These are phyloP conservation scores for Zeus faber DNA, from an alignment of 2,113 vertebrate species.

Conservation along the genomic window DNA sequence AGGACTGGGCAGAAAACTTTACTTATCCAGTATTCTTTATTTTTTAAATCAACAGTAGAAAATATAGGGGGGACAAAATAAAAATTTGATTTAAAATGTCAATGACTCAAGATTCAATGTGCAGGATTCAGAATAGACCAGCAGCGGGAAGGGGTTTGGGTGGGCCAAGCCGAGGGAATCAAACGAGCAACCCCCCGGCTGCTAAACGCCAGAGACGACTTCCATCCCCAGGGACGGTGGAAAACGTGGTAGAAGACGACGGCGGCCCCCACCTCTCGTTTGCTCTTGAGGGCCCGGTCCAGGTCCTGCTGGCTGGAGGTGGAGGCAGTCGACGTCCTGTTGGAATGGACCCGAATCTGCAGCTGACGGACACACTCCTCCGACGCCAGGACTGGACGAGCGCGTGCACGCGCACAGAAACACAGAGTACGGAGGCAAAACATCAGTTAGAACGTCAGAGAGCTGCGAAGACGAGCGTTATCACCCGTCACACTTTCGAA, in stretches of 20 bases:
- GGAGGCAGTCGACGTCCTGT: conserved; percentile 85
- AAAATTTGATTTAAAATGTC: not conserved
- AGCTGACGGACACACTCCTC: conserved; percentile 92
- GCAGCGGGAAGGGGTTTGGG: not conserved
- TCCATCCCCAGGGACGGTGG: no score
- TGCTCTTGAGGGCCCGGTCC: conserved; percentile 83
- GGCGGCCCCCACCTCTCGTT: conserved; percentile 72
- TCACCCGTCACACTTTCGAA: no score
- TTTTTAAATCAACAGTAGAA: no score
- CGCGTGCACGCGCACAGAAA: conserved; percentile 9
- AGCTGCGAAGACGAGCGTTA: no score
- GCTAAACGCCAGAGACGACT: no score
- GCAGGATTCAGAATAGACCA: not conserved
- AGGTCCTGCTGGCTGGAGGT: conserved; percentile 91
- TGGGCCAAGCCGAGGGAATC: no score
- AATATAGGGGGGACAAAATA: not conserved
- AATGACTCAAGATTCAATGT: not conserved
- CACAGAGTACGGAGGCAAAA: not conserved
- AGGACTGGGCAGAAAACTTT: not conserved
- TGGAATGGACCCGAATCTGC: conserved; percentile 92
- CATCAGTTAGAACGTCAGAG: not conserved
- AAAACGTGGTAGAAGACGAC: no score
- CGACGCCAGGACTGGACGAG: conserved; percentile 84
- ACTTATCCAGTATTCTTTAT: not conserved
- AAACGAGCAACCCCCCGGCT: no score